phyloP scores from a whole-genome alignment of 2,797 vertebrate species.

The Scleropages formosus region DNA sequence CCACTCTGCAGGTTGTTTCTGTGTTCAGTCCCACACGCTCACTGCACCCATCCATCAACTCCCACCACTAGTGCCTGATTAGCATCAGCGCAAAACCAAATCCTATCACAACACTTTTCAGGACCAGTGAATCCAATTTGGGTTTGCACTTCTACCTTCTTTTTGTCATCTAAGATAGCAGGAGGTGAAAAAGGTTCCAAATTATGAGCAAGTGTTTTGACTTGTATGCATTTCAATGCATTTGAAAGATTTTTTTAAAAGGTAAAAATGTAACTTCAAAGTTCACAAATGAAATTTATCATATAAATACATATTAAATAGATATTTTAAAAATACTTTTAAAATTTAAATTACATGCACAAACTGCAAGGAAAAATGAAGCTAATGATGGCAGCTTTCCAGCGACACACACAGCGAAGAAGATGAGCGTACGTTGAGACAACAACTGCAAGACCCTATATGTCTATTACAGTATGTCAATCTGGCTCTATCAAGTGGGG shows the following conservation, averaged over 20 bases:
- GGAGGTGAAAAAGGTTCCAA: background rate
- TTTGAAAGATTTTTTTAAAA: conserved; percentile 4
- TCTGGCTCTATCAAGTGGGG: background rate
- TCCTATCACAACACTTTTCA: conserved; percentile 5
- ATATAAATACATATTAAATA: background rate
- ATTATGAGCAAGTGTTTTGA: background rate
- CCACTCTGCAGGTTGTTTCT: background rate
- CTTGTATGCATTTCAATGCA: background rate
- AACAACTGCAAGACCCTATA: background rate
- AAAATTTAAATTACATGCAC: no score
- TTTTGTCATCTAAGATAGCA: conserved; percentile 17
- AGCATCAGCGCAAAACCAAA: conserved; percentile 18
- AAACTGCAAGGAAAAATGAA: no score
- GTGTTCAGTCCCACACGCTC: background rate
- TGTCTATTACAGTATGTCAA: conserved; percentile 5
- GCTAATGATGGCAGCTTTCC: conserved; percentile 3
- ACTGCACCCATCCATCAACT: conserved; percentile 17
- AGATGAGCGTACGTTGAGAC: background rate
- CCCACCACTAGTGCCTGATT: background rate
- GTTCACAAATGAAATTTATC: background rate
- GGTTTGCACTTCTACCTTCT: background rate
- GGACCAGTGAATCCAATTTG: conserved; percentile 1
- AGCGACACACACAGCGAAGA: background rate
- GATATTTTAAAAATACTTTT: no score
- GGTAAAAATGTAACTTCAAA: background rate